phyloP scores from a whole-genome alignment of 2,888 invertebrate genomes.

The Orchestes rusci region DNA sequence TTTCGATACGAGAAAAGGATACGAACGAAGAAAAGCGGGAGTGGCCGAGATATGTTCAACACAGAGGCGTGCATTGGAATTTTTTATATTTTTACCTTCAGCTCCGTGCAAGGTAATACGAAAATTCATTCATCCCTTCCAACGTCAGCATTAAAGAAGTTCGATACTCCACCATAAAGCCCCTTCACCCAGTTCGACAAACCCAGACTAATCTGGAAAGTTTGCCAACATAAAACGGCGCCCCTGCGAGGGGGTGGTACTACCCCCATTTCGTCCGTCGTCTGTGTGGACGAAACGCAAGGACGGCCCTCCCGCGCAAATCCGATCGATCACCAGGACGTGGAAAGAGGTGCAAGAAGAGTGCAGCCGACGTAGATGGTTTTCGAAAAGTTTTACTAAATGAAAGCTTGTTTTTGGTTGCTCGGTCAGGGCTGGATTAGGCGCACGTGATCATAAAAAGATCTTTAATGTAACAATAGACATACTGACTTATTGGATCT shows the following conservation, averaged over 20 bases:
- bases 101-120: too few species aligned
- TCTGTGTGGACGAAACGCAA: slow-evolving; percentile 43
- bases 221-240: slow-evolving; percentile 37
- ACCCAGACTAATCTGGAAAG: not conserved
- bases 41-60: slow-evolving; percentile 17
- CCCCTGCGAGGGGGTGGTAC: slow-evolving; percentile 34
- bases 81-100: not conserved
- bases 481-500: slow-evolving; percentile 43
- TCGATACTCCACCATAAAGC: too few species aligned
- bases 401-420: slow-evolving; percentile 7
- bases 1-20: slow-evolving; percentile 26
- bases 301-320: slow-evolving; percentile 35
- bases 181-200: too few species aligned
- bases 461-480: slow-evolving; percentile 6
- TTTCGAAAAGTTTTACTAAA: slow-evolving; percentile 12
- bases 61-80: slow-evolving; percentile 13
- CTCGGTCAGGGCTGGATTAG: slow-evolving; percentile 4
- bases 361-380: slow-evolving; percentile 25
- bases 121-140: too few species aligned
- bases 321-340: slow-evolving; percentile 21
- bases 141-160: too few species aligned
- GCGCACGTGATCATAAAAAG: not conserved
- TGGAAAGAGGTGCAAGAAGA: slow-evolving; percentile 23
- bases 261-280: slow-evolving; percentile 25
- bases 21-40: slow-evolving; percentile 30